Base-by-base conservation (phyloP, 2,797 vertebrate genomes). In the Protonibea diacanthus region DNA sequence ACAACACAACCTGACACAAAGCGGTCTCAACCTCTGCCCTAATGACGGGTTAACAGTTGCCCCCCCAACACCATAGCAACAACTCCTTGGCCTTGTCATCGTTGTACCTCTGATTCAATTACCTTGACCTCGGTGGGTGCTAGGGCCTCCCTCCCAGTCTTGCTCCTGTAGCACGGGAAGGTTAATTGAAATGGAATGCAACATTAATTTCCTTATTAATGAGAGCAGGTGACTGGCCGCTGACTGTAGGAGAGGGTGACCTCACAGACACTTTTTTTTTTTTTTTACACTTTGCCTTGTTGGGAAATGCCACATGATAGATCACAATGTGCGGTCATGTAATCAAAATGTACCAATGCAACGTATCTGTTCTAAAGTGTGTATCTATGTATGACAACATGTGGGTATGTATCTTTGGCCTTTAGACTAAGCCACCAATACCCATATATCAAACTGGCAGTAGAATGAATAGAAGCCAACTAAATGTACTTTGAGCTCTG, bases 181-280 rank as follows among this genome's bases (percentile, higher is more conserved):
- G 95, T 95, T 95, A 96, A 95, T 96, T 95, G 94, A 96, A 96
- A 95, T 89, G 80, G 91, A 95, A 95, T 93, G 94, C 92, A 93
- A 94, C 90, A 94, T 95, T 95, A 95, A 96, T 95, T 95, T 95
- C 86, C 92, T 94, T 94, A 94, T 94, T 95, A 95, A 95, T 93
- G 92, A 94, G 93, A 91, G 80, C 82, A 92, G 89, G 86, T 88
- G 88, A 93, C 86, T 91, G 83, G 84, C 82, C 83, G 60, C 80
- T 86, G 84, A 90, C 91, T 90, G 81, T 89, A 85, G 91, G 87
- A 89, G 85, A 87, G 82, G 70, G 90, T 91, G 90, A 90, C 89
- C 92, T 93, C 81, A 64, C 71, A 2, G 53, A 76, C 33, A 63
- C 55, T 20, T 72, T 20, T 72, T 25, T 67, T 44, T 75, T 82